Conservation (phyloP, 2,888 invertebrate species). For the Mythimna vitellina region DNA sequence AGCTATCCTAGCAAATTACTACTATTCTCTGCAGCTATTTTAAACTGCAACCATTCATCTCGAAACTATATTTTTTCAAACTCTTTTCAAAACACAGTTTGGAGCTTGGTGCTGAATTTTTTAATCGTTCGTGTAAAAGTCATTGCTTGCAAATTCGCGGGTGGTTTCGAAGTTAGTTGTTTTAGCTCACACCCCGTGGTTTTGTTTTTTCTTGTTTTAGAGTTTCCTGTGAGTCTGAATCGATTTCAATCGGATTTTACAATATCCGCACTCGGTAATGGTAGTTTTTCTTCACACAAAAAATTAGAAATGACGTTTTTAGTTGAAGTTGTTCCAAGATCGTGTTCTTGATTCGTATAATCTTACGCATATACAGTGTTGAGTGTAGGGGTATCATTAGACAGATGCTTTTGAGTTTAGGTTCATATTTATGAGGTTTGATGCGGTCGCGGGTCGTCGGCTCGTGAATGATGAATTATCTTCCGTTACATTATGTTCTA, state of each 20-base stretch:
- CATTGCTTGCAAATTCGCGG: slow-evolving; percentile 12
- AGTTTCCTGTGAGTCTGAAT: not conserved
- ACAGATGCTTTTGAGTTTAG: slow-evolving; percentile 37
- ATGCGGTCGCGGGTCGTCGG: slow-evolving; percentile 28
- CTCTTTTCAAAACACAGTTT: slow-evolving; percentile 18
- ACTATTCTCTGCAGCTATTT: slow-evolving; percentile 13
- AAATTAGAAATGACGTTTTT: not conserved
- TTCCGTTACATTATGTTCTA: slow-evolving; percentile 29
- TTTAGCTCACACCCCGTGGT: slow-evolving; percentile 11
- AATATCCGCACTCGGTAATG: not conserved
- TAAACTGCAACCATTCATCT: slow-evolving; percentile 5
- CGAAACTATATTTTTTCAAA: slow-evolving; percentile 14
- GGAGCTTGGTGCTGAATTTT: slow-evolving; percentile 8
- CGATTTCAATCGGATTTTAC: not conserved
- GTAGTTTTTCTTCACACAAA: not conserved
- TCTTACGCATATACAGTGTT: slow-evolving; percentile 8
- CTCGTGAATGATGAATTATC: slow-evolving; percentile 53
- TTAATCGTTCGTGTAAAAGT: slow-evolving; percentile 27
- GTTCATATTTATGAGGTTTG: slow-evolving; percentile 55
- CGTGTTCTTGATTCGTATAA: slow-evolving; percentile 3
- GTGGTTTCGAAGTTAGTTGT: slow-evolving; percentile 10
- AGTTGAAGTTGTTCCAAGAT: not conserved
- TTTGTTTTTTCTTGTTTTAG: slow-evolving; percentile 12
- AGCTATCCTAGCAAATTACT: slow-evolving; percentile 23
- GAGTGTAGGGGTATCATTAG: slow-evolving; percentile 30